Conservation (phyloP, 2,888 invertebrate species). For the Notocelia uddmanniana region DNA sequence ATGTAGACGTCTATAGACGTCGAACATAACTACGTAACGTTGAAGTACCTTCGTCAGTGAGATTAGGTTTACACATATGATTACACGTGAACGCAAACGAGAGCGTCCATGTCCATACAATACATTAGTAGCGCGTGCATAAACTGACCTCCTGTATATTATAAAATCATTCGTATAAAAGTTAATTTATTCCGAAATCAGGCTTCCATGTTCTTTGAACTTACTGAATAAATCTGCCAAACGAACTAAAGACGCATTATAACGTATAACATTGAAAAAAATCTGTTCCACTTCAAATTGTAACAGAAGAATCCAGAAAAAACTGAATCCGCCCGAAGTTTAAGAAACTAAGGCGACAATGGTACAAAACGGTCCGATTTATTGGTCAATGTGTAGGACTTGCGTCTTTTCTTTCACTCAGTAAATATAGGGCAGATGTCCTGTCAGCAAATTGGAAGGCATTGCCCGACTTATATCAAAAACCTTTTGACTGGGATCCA, state of each 20-base stretch:
- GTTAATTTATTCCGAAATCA: background rate
- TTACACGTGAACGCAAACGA: too few species aligned
- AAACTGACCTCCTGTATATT: background rate
- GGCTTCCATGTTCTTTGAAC: background rate
- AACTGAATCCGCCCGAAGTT: constrained; percentile 9
- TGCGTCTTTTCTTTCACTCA: background rate
- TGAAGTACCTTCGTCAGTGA: too few species aligned
- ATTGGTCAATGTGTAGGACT: constrained; percentile 11
- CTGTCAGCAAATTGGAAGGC: constrained; percentile 54
- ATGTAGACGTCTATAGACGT: too few species aligned
- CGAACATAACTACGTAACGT: too few species aligned
- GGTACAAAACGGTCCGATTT: constrained; percentile 1
- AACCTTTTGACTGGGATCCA: background rate
- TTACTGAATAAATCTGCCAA: constrained; percentile 22
- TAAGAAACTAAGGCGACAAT: constrained; percentile 4
- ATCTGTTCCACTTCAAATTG: constrained; percentile 34
- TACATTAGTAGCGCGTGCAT: background rate
- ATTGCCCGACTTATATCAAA: constrained; percentile 53
- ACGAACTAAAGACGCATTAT: background rate
- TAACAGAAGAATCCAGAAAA: constrained; percentile 6
- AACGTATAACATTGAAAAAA: background rate
- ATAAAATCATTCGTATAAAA: background rate
- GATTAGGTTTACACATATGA: too few species aligned
- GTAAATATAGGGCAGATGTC: constrained; percentile 25
- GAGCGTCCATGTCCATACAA: too few species aligned